phyloP scores from a whole-genome alignment of 2,797 vertebrate species.

The Melanogrammus aeglefinus region DNA sequence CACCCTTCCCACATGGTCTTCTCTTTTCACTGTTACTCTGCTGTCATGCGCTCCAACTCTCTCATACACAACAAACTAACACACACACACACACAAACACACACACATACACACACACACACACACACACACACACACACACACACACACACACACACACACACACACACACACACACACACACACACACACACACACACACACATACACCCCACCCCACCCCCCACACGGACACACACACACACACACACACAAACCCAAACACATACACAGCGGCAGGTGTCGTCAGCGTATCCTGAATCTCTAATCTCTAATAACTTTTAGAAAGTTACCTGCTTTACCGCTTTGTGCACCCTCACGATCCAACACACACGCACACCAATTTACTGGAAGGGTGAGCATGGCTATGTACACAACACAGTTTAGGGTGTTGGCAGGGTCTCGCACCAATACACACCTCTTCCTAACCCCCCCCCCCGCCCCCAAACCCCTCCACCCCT shows the following conservation, averaged over 20 bases:
- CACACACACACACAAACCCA: not conserved
- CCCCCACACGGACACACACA: no score
- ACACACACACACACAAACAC: no score
- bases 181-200: no score
- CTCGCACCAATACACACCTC: not conserved
- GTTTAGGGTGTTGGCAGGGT: not conserved
- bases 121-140: no score
- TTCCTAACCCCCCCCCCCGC: conserved; percentile 26
- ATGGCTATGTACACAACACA: not conserved
- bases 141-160: no score
- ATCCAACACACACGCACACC: conserved; percentile 2
- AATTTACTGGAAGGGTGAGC: not conserved
- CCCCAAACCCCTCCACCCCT: conserved; percentile 21
- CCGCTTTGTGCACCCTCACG: not conserved
- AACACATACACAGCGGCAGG: not conserved
- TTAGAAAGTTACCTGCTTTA: not conserved
- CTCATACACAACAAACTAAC: not conserved
- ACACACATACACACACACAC: no score
- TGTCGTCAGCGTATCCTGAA: not conserved
- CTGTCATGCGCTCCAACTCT: not conserved
- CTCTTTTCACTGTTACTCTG: not conserved
- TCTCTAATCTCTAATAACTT: not conserved
- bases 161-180: no score
- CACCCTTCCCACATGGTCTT: not conserved
- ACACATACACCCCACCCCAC: no score